These are phyloP conservation scores for Ciconia nigra DNA, from an alignment of 2,797 vertebrate genomes.

Conservation along the genomic window DNA sequence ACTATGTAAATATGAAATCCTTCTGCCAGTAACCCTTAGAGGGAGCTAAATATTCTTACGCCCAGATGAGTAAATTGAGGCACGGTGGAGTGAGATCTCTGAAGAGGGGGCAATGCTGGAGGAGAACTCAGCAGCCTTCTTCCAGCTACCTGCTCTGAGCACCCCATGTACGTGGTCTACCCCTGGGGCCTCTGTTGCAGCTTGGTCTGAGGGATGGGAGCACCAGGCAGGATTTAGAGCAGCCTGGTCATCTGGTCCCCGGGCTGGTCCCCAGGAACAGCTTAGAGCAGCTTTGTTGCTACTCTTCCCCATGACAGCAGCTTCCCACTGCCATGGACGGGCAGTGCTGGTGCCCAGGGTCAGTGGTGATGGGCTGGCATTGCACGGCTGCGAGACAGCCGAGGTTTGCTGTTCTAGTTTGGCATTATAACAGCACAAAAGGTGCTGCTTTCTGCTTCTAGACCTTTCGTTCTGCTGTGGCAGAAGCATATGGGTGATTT, in stretches of 20 bases:
- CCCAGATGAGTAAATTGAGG: not conserved
- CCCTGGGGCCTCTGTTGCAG: not conserved
- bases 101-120: not conserved
- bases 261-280: not conserved
- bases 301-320: accelerated
- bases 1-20: not conserved
- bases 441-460: not conserved
- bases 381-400: accelerated
- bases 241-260: not conserved
- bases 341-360: not conserved
- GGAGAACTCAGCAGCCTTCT: not conserved
- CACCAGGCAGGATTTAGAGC: not conserved
- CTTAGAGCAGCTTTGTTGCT: not conserved
- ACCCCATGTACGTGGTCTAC: accelerated
- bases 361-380: accelerated
- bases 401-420: not conserved
- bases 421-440: not conserved
- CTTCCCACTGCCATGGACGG: not conserved
- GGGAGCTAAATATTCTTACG: not conserved
- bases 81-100: not conserved
- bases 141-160: not conserved
- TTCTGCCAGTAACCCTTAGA: not conserved
- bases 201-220: not conserved
- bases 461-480: not conserved
- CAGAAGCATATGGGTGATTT: not conserved